Conservation (phyloP, 2,113 vertebrate genomes). For the Melanerpes formicivorus region DNA sequence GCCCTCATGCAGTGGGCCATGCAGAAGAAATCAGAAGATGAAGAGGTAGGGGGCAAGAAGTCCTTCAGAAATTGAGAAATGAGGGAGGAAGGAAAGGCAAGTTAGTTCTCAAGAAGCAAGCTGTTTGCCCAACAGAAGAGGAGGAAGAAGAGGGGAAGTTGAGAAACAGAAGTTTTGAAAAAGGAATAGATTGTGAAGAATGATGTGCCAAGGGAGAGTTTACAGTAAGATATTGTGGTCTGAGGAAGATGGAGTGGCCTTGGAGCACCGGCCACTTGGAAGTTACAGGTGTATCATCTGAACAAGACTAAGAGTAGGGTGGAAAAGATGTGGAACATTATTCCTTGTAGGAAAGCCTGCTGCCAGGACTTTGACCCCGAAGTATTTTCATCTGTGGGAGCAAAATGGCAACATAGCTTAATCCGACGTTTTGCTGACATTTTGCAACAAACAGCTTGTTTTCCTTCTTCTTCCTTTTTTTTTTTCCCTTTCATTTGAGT, state of each 20-base stretch:
- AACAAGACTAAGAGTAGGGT: neutral
- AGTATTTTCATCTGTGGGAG: neutral
- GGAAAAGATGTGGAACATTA: neutral
- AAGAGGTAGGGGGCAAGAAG: neutral
- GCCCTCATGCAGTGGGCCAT: neutral
- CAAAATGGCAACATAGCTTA: neutral
- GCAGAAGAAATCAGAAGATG: neutral
- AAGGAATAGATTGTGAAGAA: neutral
- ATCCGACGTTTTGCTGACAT: neutral
- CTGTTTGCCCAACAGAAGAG: neutral
- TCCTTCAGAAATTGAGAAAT: neutral
- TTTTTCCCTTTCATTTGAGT: neutral
- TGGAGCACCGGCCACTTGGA: rapidly evolving
- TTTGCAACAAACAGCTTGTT: neutral
- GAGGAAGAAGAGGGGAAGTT: neutral
- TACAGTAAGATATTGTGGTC: neutral
- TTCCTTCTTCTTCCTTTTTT: neutral
- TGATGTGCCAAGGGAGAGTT: neutral
- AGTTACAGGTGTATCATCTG: neutral
- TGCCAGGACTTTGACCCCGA: neutral
- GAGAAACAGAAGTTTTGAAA: constrained; percentile 1
- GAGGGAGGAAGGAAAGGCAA: neutral
- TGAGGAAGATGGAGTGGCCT: neutral
- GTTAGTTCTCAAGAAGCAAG: neutral
- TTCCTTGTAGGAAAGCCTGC: neutral